These are phyloP conservation scores for Rhimphoctona megacephalus DNA, from an alignment of 2,888 invertebrate species.

Conservation along the genomic window DNA sequence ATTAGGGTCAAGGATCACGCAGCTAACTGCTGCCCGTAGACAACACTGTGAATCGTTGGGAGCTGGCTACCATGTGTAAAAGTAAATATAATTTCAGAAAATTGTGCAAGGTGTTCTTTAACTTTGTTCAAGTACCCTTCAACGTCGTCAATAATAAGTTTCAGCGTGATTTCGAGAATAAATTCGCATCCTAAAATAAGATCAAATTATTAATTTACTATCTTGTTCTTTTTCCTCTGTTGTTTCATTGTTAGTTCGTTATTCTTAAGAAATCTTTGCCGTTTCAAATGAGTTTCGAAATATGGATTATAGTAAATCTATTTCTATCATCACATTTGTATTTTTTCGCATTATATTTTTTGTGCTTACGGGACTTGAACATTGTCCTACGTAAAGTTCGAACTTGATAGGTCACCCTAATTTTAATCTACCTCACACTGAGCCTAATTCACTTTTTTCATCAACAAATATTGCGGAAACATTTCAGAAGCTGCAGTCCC, in stretches of 20 bases:
- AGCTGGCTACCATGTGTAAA: slow-evolving; percentile 1
- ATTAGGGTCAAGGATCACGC: slow-evolving; percentile 74
- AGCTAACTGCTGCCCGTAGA: slow-evolving; percentile 59
- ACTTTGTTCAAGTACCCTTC: background rate
- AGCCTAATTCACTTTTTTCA: background rate
- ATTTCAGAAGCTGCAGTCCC: background rate
- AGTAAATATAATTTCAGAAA: slow-evolving; percentile 19
- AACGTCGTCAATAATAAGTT: too few relatives aligned
- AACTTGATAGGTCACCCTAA: background rate
- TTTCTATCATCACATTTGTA: too few relatives aligned
- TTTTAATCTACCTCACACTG: background rate
- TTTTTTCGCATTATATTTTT: too few relatives aligned
- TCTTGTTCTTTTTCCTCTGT: background rate
- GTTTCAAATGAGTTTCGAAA: too few relatives aligned
- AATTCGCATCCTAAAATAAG: too few relatives aligned
- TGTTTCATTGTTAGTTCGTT: background rate
- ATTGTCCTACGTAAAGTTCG: background rate
- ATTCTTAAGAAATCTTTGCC: background rate
- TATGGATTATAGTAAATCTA: too few relatives aligned
- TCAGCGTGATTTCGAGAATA: too few relatives aligned
- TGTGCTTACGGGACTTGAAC: background rate
- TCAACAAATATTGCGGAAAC: background rate
- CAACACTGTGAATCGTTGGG: slow-evolving; percentile 34
- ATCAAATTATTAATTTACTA: too few relatives aligned
- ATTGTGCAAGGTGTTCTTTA: background rate